Evolutionary conservation across 1,140 invertebrate species (phyloP), one percentile per base, ranked within the genome.

Genomic region (Trichonephila inaurata): DNA sequence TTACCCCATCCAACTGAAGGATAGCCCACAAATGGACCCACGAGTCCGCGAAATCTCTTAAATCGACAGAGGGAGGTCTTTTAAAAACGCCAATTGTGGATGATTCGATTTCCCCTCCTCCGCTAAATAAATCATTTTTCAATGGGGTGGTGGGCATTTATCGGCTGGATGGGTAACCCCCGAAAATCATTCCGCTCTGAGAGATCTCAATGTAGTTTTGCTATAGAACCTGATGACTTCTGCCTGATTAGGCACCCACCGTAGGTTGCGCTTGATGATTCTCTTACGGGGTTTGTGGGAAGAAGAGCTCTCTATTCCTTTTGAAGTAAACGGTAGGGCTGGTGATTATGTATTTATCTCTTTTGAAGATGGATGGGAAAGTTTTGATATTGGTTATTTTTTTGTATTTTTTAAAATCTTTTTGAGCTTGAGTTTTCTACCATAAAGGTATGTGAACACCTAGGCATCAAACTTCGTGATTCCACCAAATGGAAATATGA

Each of bases 71-170:
- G 69, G 89, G 64, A 61, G 92, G 92, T 93, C 92, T 93, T 93
- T 93, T 88, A 93, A 93, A 93, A 93, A 92, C 85, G 92, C 85
- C 92, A 93, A 93, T 93, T 93, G 92, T 82, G 86, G 85, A 72
- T 66, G 85, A 93, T 93, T 88, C 92, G 28, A 89, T 86, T 86
- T 69, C 85, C 86, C 69, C 58, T 7, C 33, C 66, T 40, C 92
- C 86, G 24, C 72, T 93, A 93, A 93, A 93, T 93, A 93, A 93
- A 93, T 93, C 92, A 93, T 93, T 89, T 24, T 81, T 88, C 28
- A 33, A 62, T 82, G 77, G 92, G 86, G 92, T 93, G 92, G 83
- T 82, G 85, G 92, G 92, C 24, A 89, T 93, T 93, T 77, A 82
- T 86, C 86, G 85, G 77, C n/a, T 66, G 83, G 81, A 40, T 92